phyloP scores from a whole-genome alignment of 1,140 invertebrate genomes.

The Sipha flava region DNA sequence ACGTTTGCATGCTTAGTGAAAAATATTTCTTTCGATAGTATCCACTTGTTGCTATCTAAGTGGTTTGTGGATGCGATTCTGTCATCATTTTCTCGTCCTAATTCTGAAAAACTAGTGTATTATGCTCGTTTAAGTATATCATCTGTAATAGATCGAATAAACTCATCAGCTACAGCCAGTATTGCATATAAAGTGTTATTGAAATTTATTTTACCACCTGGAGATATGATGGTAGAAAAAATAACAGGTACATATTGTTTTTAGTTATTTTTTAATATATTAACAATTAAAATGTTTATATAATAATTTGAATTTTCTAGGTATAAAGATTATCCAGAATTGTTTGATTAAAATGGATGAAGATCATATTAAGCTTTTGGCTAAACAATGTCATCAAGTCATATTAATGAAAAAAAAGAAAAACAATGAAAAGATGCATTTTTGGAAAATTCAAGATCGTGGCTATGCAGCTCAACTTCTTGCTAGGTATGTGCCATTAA shows the following conservation, averaged over 20 bases:
- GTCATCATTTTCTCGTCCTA: slow-evolving; percentile 12
- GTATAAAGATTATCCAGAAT: slow-evolving; percentile 20
- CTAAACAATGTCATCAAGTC: slow-evolving; percentile 27
- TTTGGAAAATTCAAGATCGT: slow-evolving; percentile 32
- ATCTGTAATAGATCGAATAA: neutral
- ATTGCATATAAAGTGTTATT: slow-evolving; percentile 5
- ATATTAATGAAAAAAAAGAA: slow-evolving; percentile 26
- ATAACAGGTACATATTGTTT: slow-evolving; percentile 22
- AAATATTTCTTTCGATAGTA: neutral
- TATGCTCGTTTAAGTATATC: neutral
- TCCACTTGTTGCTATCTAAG: neutral
- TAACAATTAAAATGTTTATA: neutral
- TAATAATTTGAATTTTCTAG: neutral
- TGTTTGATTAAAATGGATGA: slow-evolving; percentile 27
- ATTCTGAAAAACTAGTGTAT: neutral
- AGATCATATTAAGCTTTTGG: slow-evolving; percentile 28
- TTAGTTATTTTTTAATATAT: neutral
- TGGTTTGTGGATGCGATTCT: slow-evolving; percentile 24
- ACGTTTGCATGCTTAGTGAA: neutral
- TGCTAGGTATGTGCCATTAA: slow-evolving; percentile 6
- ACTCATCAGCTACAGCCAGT: neutral
- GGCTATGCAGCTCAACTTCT: slow-evolving; percentile 31
- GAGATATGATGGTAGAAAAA: slow-evolving; percentile 33
- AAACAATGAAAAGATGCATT: slow-evolving; percentile 2
- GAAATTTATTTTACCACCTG: slow-evolving; percentile 28